Base-by-base conservation (phyloP, 2,113 vertebrate species). In the Cololabis saira region DNA sequence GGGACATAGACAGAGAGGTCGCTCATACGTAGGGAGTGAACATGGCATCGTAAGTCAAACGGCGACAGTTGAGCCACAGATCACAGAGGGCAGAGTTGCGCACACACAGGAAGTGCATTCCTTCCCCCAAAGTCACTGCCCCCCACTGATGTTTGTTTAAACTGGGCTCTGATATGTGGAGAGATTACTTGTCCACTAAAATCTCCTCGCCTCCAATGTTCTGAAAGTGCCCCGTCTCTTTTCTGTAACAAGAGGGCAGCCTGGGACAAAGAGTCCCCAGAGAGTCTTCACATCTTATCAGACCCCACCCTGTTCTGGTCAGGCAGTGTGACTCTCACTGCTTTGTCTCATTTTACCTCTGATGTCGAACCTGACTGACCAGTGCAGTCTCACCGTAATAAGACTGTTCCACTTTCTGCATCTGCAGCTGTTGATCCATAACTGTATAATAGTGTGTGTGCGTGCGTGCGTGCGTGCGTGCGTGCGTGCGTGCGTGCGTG, bases 31-130 rank as follows among this genome's bases (percentile, higher is more conserved):
- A 61, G 74, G 85, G 89, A 89, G 77, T 80, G 71, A 86, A 80
- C 41, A 24, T 67, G 70, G 67, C 73, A 67, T 85, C 77, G 68
- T 86, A 82, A 86, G 84, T 88, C 83, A 91, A 76, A 69, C 8
- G 57, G 89, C 86, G 86, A 90, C 87, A 89, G 80, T 72, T 24
- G 56, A 74, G 82, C 68, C 72, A 84, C 73, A 66, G 80, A 89
- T 85, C 93, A 88, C 80, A 77, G 74, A 81, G 81, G 86, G 80
- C 67, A 61, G 76, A 90, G 83, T 92, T 78, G 61, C n/a, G n/a
- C 52, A 79, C 86, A 81, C 91, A 93, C 89, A 95, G 94, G 94
- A 95, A 95, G 87, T 91, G 81, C 94, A 94, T 95, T 93, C 92
- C 90, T 95, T 93, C 90, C 92, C 87, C 82, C 91, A 67, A 90